Evolutionary conservation across 2,113 vertebrate genomes (phyloP), one percentile per base, ranked within the genome.

Genomic region (Cichladusa arquata): DNA sequence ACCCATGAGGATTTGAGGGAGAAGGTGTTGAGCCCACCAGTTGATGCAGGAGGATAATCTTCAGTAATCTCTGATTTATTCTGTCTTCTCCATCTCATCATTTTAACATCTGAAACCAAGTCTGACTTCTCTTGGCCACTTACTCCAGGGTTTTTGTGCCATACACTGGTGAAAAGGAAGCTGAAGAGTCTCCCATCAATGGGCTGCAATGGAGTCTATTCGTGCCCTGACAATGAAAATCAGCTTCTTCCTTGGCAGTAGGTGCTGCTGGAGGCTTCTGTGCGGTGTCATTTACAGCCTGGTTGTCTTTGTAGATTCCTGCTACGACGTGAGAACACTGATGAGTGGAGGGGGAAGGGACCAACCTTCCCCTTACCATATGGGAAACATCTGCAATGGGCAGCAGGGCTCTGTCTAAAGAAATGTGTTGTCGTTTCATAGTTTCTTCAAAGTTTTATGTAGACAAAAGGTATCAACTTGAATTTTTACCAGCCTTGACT

Each of bases 351-450:
- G 92, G 77, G 95, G 94, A 84, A 79, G 84, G 94, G 66, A 57
- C 78, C 6, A 23, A 80, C 81, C 81, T 95, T 97, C 60, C 84
- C 31, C 45, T 72, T 45, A 22, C 69, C 96, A 96, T 95, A 93
- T 97, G 96, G 95, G 81, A 95, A 97, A 92, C 96, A 97, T 97
- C 95, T 97, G 90, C 44, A 90, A 64, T 3, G 38, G 95, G 92
- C 93, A 96, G 61, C 45, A 34, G 38, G 85, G 57, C 61, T 83
- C 78, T 73, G 53, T 60, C 44, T 79, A 40, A 95, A 93, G 92
- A 95, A 95, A 86, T 54, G 57, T 74, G 70, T 81, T 95, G 61
- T 87, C 56, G 34, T 92, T 96, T 91, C 90, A 22, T 81, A 79
- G 64, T 81, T 96, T 82, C 80, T 88, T 96, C 94, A 91, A 95